phyloP scores from a whole-genome alignment of 2,797 vertebrate species.

The Salarias fasciatus region DNA sequence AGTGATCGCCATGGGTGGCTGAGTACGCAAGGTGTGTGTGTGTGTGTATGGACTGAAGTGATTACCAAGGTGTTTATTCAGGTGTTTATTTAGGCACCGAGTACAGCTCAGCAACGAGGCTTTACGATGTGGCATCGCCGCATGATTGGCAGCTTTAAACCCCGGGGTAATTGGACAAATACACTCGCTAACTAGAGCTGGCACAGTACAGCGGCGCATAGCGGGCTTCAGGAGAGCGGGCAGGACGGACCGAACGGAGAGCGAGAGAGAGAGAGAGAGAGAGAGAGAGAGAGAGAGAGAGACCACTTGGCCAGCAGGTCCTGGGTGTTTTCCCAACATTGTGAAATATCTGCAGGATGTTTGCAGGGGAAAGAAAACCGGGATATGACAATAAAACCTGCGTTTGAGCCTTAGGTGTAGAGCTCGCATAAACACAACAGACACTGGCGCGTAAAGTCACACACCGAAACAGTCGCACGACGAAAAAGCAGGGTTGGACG shows the following conservation, averaged over 20 bases:
- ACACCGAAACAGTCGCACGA: slow-evolving; percentile 15
- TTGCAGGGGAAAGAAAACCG: slow-evolving; percentile 58
- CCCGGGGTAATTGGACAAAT: slow-evolving; percentile 72
- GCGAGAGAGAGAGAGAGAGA: slow-evolving; percentile 38
- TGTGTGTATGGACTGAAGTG: slow-evolving; percentile 68
- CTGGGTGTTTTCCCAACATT: slow-evolving; percentile 67
- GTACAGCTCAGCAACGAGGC: slow-evolving; percentile 57
- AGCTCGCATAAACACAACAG: slow-evolving; percentile 42
- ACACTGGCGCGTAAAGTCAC: slow-evolving; percentile 5
- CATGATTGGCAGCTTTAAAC: slow-evolving; percentile 77
- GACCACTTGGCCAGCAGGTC: slow-evolving; percentile 58
- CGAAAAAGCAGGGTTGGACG: slow-evolving; percentile 37
- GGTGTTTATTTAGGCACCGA: slow-evolving; percentile 76
- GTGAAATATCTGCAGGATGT: slow-evolving; percentile 68
- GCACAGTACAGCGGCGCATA: slow-evolving; percentile 49
- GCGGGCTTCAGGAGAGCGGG: slow-evolving; percentile 43
- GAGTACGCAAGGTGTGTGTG: slow-evolving; percentile 54
- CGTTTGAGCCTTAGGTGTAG: slow-evolving; percentile 47
- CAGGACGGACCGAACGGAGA: neutral
- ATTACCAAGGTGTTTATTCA: slow-evolving; percentile 79
- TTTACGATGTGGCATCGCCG: slow-evolving; percentile 75
- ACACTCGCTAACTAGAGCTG: slow-evolving; percentile 71
- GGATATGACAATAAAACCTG: slow-evolving; percentile 68
- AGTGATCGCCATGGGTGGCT: slow-evolving; percentile 45
- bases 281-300: slow-evolving; percentile 15